Evolutionary conservation across 2,113 vertebrate genomes (phyloP).

Genomic region (Leiothrix lutea): DNA sequence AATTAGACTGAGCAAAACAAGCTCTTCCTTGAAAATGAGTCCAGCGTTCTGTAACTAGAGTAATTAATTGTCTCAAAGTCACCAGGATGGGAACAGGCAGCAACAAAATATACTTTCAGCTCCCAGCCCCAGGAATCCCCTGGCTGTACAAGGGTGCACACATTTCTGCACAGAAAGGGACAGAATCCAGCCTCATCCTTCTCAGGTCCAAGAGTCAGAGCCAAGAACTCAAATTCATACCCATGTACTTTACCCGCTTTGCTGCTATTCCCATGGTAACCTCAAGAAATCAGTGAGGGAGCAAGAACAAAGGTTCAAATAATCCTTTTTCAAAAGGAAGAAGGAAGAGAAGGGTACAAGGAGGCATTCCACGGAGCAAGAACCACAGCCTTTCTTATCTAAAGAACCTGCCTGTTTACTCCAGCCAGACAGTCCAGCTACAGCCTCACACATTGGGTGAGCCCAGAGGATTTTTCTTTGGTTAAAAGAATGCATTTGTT

Average conservation of each 20-base stretch:
- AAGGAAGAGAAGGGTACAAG: neutral
- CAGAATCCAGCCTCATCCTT: neutral
- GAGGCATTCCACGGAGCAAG: neutral
- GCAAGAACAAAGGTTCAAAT: neutral
- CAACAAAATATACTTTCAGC: neutral
- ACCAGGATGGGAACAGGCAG: neutral
- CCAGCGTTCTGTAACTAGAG: neutral
- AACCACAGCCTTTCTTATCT: neutral
- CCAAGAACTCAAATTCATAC: neutral
- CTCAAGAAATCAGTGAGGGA: neutral
- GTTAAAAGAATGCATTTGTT: neutral
- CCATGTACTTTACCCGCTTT: neutral
- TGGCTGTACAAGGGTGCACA: neutral
- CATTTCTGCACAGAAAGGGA: neutral
- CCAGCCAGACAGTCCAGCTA: neutral
- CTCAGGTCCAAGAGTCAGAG: neutral
- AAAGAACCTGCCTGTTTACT: neutral
- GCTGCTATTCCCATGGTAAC: neutral
- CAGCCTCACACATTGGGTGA: neutral
- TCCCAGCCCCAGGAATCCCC: neutral
- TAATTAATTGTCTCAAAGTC: neutral
- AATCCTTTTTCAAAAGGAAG: neutral
- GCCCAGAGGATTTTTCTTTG: neutral
- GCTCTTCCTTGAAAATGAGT: neutral
- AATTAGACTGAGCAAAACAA: neutral